phyloP scores from a whole-genome alignment of 1,140 invertebrate genomes.

The Euwallacea fornicatus region DNA sequence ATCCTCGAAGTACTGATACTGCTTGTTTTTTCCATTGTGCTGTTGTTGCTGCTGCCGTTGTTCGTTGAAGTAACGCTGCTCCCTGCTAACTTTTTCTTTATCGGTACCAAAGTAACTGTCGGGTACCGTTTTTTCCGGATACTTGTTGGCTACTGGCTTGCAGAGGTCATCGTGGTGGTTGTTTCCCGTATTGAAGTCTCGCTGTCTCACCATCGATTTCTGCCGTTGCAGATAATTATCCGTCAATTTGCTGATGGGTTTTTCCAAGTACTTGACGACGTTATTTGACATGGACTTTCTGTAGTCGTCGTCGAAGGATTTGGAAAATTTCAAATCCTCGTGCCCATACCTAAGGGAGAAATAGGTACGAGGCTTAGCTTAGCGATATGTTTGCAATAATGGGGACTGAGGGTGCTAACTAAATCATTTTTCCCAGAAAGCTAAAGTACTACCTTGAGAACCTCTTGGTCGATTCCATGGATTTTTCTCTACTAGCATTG shows the following conservation, averaged over 20 bases:
- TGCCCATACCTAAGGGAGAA: conserved; percentile 21
- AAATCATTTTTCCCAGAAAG: conserved; percentile 6
- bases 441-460: conserved; percentile 39
- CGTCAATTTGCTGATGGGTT: conserved; percentile 42
- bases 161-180: conserved; percentile 26
- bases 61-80: conserved; percentile 33
- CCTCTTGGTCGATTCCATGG: conserved; percentile 33
- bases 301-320: conserved; percentile 31
- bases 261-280: conserved; percentile 43
- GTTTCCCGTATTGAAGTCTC: conserved; percentile 12
- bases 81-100: conserved; percentile 9
- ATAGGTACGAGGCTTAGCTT: not conserved
- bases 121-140: conserved; percentile 17
- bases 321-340: conserved; percentile 38
- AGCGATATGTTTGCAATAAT: not conserved
- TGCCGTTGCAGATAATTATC: conserved; percentile 47
- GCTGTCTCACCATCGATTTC: conserved; percentile 42
- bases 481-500: conserved; percentile 34
- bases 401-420: not conserved
- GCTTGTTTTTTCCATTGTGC: conserved; percentile 33
- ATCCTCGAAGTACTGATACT: conserved; percentile 45
- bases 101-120: conserved; percentile 15
- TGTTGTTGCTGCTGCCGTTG: not conserved
- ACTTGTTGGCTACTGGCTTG: conserved; percentile 25
- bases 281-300: conserved; percentile 23